Percentiles rank a stretch among this genome's conserved stretches.
Conservation (phyloP, 2,888 invertebrate genomes). For the Chloroclysta siterata region DNA sequence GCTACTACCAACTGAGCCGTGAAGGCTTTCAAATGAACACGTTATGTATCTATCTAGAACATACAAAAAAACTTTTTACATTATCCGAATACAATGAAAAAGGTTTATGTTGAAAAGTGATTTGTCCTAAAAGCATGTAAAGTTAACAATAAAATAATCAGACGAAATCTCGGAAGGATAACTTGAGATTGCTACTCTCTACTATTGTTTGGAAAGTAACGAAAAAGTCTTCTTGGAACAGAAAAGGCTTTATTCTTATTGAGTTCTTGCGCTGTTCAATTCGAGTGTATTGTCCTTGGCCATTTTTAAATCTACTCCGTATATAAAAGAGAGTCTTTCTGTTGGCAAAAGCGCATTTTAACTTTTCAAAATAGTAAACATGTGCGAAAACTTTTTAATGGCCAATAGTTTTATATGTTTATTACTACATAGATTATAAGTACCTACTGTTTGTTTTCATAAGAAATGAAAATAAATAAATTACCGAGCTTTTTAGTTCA, state of each 20-base stretch:
- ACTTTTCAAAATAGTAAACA: too few species aligned
- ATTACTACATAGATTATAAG: too few species aligned
- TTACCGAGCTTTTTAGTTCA: too few species aligned
- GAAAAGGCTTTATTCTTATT: slow-evolving; percentile 30
- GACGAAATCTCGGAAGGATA: slow-evolving; percentile 23
- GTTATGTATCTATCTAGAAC: too few species aligned
- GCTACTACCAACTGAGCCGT: too few species aligned
- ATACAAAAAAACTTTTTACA: too few species aligned
- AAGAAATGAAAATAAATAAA: too few species aligned
- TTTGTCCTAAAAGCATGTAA: slow-evolving; percentile 1
- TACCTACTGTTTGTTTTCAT: too few species aligned
- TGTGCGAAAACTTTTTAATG: too few species aligned
- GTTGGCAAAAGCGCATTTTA: background rate
- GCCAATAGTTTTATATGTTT: too few species aligned
- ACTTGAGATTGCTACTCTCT: slow-evolving; percentile 18
- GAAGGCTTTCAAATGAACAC: too few species aligned
- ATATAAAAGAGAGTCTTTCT: slow-evolving; percentile 11
- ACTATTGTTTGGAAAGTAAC: slow-evolving; percentile 27
- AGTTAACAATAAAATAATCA: slow-evolving; percentile 13
- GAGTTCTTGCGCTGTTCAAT: slow-evolving; percentile 25
- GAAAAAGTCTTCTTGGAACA: slow-evolving; percentile 24
- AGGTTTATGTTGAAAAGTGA: background rate
- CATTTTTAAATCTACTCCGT: slow-evolving; percentile 16
- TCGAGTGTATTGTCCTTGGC: slow-evolving; percentile 23
- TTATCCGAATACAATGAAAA: too few species aligned